These are phyloP conservation scores for Coelinius sp. DNA, from an alignment of 2,888 invertebrate genomes.

Conservation along the genomic window DNA sequence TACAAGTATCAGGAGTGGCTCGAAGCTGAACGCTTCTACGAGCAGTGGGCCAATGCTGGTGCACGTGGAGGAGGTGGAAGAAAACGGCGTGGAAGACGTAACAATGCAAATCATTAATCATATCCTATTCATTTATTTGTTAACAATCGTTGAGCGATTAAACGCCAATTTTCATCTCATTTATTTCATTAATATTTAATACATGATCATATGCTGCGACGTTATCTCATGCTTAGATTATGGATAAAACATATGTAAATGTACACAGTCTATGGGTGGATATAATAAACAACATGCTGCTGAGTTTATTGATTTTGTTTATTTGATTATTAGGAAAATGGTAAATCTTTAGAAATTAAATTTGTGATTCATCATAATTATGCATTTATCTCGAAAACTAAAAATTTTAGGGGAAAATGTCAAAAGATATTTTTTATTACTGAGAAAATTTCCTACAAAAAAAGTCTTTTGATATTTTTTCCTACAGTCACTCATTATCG, in stretches of 20 bases:
- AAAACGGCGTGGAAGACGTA: slow-evolving; percentile 63
- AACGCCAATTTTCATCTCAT: background rate
- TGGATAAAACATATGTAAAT: background rate
- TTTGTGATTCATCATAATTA: no score
- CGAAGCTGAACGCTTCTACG: slow-evolving; percentile 84
- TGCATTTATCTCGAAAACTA: no score
- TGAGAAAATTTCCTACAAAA: no score
- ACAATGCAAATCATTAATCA: slow-evolving; percentile 60
- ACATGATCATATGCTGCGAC: slow-evolving; percentile 19
- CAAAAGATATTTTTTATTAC: no score
- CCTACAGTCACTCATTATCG: no score
- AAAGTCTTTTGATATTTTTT: no score
- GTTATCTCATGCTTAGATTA: background rate
- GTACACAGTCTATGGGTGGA: background rate
- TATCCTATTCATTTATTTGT: background rate
- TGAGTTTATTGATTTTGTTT: background rate
- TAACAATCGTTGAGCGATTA: background rate
- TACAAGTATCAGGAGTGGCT: slow-evolving; percentile 94
- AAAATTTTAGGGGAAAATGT: no score
- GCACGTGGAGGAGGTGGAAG: slow-evolving; percentile 68
- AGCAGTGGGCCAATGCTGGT: slow-evolving; percentile 75
- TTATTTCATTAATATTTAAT: background rate
- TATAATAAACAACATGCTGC: slow-evolving; percentile 2
- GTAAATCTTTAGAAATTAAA: no score
- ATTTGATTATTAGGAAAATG: background rate